phyloP scores from a whole-genome alignment of 2,797 vertebrate genomes.

The Discoglossus pictus region DNA sequence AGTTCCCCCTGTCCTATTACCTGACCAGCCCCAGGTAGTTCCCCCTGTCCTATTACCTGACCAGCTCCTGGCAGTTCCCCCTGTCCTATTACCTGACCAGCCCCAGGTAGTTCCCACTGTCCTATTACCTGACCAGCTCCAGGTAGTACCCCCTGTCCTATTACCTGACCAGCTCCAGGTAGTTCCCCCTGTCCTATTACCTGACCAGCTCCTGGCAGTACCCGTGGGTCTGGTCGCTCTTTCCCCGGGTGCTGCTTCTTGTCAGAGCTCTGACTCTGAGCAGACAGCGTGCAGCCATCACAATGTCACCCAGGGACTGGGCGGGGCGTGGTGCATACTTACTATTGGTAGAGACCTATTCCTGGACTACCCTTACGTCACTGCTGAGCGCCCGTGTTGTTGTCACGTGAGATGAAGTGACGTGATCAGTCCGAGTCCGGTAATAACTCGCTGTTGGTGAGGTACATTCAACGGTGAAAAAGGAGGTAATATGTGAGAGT shows the following conservation, averaged over 20 bases:
- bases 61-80: neutral
- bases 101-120: neutral
- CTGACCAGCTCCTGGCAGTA: slow-evolving; percentile 43
- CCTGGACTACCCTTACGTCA: neutral
- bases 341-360: slow-evolving; percentile 25
- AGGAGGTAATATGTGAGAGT: too few relatives aligned
- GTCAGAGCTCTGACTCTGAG: neutral
- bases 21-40: too few relatives aligned
- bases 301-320: slow-evolving; percentile 27
- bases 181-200: neutral
- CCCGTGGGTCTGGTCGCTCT: neutral
- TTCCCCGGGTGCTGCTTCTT: neutral
- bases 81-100: neutral
- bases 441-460: neutral
- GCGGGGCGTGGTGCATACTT: neutral
- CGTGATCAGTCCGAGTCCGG: neutral
- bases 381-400: slow-evolving; percentile 12
- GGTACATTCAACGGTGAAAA: too few relatives aligned
- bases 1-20: too few relatives aligned
- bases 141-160: slow-evolving; percentile 3
- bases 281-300: slow-evolving; percentile 18
- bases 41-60: too few relatives aligned
- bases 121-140: slow-evolving; percentile 39
- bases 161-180: neutral
- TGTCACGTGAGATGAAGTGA: slow-evolving; percentile 28